Percentiles rank a stretch among this genome's conserved stretches.
Evolutionary conservation across 2,797 vertebrate genomes (phyloP).

Genomic region (Labeo calbasu): DNA sequence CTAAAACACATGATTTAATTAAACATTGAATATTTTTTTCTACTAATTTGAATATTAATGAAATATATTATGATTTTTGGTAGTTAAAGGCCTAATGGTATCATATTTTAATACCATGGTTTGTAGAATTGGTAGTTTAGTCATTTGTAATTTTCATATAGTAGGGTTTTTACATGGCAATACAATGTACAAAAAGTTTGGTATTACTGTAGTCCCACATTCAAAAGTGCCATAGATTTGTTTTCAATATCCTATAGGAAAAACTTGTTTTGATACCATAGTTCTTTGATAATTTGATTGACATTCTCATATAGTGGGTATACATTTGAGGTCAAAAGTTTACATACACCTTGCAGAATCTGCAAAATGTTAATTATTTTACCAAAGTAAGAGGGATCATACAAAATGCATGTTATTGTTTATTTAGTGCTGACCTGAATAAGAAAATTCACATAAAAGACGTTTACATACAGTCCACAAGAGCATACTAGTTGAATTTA

Average conservation of each 20-base stretch:
- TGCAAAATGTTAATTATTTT: too few species aligned
- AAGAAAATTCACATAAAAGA: too few species aligned
- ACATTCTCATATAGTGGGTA: background rate
- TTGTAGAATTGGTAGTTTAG: background rate
- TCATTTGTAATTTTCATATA: background rate
- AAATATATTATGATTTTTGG: background rate
- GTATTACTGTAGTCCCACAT: background rate
- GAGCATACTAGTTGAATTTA: too few species aligned
- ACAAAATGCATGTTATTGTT: too few species aligned
- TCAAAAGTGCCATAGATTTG: background rate
- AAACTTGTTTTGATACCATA: background rate
- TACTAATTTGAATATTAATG: background rate
- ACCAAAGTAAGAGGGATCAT: too few species aligned
- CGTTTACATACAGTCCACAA: too few species aligned
- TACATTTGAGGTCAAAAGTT: background rate
- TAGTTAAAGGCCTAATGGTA: background rate
- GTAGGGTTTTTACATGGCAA: background rate
- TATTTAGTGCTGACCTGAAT: too few species aligned
- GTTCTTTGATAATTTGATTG: background rate
- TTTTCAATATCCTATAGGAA: background rate
- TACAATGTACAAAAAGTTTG: background rate
- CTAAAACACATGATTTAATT: background rate
- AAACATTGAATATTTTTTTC: background rate
- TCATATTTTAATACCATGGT: background rate
- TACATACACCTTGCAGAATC: too few species aligned